These are phyloP conservation scores for Parambassis ranga DNA, from an alignment of 2,797 vertebrate species.

Conservation along the genomic window DNA sequence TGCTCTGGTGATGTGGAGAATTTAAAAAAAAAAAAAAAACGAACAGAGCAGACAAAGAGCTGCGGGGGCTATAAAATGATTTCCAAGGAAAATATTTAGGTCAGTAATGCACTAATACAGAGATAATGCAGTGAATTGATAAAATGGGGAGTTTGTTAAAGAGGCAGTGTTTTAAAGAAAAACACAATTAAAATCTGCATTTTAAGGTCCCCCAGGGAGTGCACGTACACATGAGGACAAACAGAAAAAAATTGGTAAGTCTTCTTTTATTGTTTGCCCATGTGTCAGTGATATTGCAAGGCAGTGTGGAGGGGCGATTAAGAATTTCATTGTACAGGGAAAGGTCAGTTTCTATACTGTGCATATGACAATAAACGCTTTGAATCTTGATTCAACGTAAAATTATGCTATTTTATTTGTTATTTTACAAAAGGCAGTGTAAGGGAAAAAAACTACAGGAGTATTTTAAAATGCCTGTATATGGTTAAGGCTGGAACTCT, in stretches of 20 bases:
- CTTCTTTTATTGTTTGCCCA: neutral
- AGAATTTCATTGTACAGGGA: too few relatives aligned
- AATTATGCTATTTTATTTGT: too few relatives aligned
- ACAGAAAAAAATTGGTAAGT: neutral
- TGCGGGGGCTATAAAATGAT: neutral
- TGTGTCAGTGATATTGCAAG: neutral
- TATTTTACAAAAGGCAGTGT: too few relatives aligned
- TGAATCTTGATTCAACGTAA: too few relatives aligned
- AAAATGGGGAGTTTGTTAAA: neutral
- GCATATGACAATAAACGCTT: too few relatives aligned
- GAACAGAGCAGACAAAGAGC: neutral
- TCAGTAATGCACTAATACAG: slow-evolving; percentile 12
- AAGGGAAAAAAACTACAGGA: neutral
- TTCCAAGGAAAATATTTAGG: slow-evolving; percentile 15
- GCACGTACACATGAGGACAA: neutral
- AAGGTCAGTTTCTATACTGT: too few relatives aligned
- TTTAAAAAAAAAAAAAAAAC: neutral
- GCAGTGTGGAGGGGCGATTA: too few relatives aligned
- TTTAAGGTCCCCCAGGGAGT: neutral
- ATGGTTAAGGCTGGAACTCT: slow-evolving; percentile 28
- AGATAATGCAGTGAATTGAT: neutral
- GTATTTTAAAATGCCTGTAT: slow-evolving; percentile 26
- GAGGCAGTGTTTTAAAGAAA: neutral
- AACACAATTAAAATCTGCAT: neutral
- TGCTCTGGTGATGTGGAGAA: slow-evolving; percentile 31